Percentiles rank a stretch among this genome's conserved stretches.
Conservation (phyloP, 2,888 invertebrate species). For the Apantesis nais region DNA sequence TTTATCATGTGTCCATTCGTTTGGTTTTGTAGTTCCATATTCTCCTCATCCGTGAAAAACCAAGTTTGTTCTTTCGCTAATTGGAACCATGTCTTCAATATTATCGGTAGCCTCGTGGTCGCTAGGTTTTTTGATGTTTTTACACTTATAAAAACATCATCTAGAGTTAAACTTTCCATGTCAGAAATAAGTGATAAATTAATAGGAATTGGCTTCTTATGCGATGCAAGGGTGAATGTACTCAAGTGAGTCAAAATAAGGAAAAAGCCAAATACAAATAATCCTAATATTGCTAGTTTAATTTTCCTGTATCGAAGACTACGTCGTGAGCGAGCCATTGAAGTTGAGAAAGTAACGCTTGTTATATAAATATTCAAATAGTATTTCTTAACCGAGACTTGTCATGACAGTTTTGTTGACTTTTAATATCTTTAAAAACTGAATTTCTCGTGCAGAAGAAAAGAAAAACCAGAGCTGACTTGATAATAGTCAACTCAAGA, state of each 20-base stretch:
- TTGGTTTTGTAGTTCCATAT: background rate
- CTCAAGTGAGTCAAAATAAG: background rate
- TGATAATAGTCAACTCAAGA: background rate
- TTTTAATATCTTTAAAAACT: background rate
- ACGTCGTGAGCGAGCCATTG: constrained; percentile 4
- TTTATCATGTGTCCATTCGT: constrained; percentile 9
- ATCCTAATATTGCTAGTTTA: background rate
- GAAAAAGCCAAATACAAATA: background rate
- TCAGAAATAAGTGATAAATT: background rate
- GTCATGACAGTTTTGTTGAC: background rate
- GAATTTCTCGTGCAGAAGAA: background rate
- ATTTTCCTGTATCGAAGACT: background rate
- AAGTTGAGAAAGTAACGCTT: too few species aligned
- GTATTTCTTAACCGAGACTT: background rate
- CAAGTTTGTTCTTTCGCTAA: constrained; percentile 16
- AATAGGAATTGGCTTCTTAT: background rate
- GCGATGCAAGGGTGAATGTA: background rate
- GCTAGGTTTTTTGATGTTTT: constrained; percentile 9
- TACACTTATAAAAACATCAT: constrained; percentile 13
- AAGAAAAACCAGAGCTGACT: background rate
- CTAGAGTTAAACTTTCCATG: background rate
- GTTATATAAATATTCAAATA: background rate
- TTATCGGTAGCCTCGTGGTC: constrained; percentile 1
- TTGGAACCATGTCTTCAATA: constrained; percentile 16
- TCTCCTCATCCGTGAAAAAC: constrained; percentile 10